A percentile compares a stretch with the other conserved stretches of the same genome.
Evolutionary conservation across 2,113 vertebrate genomes (phyloP).

Genomic region (Sturnus vulgaris): DNA sequence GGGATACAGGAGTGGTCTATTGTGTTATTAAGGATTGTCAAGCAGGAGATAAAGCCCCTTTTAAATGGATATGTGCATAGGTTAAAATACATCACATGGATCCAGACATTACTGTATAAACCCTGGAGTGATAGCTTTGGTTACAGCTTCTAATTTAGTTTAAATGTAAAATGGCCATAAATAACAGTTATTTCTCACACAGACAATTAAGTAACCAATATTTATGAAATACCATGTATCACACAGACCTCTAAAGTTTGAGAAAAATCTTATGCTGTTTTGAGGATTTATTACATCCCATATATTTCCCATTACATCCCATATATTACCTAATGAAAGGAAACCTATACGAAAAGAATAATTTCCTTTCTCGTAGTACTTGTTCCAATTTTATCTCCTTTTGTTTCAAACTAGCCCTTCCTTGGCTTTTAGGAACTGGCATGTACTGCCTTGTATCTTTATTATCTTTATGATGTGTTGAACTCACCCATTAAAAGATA

Average conservation of each 20-base stretch:
- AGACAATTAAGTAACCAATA: slow-evolving; percentile 37
- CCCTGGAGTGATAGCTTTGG: neutral
- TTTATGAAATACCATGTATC: slow-evolving; percentile 23
- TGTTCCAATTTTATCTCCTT: neutral
- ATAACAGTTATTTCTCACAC: slow-evolving; percentile 37
- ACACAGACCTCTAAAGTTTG: neutral
- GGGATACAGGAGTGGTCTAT: slow-evolving; percentile 1
- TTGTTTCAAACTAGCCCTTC: neutral
- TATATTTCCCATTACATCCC: neutral
- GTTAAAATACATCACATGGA: slow-evolving; percentile 25
- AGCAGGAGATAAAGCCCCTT: slow-evolving; percentile 21
- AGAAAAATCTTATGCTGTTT: neutral
- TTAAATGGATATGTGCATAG: slow-evolving; percentile 13
- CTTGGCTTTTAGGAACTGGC: neutral
- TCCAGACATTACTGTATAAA: neutral
- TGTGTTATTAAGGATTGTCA: slow-evolving; percentile 30
- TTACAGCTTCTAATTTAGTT: slow-evolving; percentile 1
- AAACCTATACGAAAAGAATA: neutral
- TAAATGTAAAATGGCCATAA: slow-evolving; percentile 30
- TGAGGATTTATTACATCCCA: neutral
- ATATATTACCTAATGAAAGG: slow-evolving; percentile 15
- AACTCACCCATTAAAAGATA: neutral
- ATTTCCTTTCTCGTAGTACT: neutral
- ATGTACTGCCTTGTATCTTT: neutral
- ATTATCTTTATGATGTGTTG: neutral